A percentile compares a stretch with the other conserved stretches of the same genome.
Conservation (phyloP, 2,888 invertebrate species). For the Cheilosia urbana region DNA sequence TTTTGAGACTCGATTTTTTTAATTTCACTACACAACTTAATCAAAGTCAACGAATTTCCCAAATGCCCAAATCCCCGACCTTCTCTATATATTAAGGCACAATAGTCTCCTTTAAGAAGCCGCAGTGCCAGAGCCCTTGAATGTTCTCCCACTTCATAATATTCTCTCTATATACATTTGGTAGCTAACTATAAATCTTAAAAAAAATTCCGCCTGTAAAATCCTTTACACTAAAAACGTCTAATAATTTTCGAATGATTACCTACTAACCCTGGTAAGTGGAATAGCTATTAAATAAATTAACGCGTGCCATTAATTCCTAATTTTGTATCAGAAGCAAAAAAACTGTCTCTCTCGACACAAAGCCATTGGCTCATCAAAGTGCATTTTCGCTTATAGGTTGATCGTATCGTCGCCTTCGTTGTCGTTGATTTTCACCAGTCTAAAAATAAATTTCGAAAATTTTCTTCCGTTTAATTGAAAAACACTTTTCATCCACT, state of each 20-base stretch:
- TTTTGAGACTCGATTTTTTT: no score
- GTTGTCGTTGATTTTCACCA: constrained; percentile 25
- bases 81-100: neutral
- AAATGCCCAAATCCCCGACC: neutral
- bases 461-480: constrained; percentile 59
- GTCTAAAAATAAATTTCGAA: constrained; percentile 61
- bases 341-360: constrained; percentile 21
- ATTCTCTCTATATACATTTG: neutral
- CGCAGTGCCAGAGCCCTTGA: no score
- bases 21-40: no score
- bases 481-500: constrained; percentile 74
- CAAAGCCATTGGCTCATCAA: constrained; percentile 56
- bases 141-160: no score
- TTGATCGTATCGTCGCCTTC: neutral
- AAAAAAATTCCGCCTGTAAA: neutral
- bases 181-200: neutral
- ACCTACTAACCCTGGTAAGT: neutral
- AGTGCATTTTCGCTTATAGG: constrained; percentile 45
- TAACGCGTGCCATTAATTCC: constrained; percentile 56
- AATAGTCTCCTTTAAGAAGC: no score
- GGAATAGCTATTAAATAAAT: constrained; percentile 55
- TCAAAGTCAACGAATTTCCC: no score
- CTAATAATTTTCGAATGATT: constrained; percentile 51
- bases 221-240: neutral
- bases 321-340: constrained; percentile 42